Base-by-base conservation (phyloP, 2,113 vertebrate genomes). In the Malurus melanocephalus region DNA sequence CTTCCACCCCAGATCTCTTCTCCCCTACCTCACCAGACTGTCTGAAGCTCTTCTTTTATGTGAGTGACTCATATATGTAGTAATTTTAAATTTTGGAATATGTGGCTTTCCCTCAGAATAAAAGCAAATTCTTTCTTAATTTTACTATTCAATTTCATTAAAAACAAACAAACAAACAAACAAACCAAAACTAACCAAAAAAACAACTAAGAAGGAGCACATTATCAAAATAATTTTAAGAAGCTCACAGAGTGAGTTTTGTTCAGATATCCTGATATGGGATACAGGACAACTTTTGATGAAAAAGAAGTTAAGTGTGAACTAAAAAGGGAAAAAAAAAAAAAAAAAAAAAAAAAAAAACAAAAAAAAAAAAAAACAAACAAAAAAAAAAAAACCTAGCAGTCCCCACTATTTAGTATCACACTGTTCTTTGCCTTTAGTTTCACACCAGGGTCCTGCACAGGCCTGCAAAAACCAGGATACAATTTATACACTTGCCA, bases 1-100 rank as follows among this genome's bases (percentile, higher is more conserved):
- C 6, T 23, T 45, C 8, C 2, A 3, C 2, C 2, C 5, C 12
- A 52, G 2, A 2, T 4, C 5, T 13, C 5, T 24, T 40, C 7
- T 33, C 57, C 22, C 30, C 21, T 59, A 53, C 21, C 46, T 76
- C 24, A 81, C 5, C 38, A 10, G 11, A 51, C 17, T 51, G 3
- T 48, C 45, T 67, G 51, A 64, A 60, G 42, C 2, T 61, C 27
- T 49, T 62, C 19, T 74, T 65, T 32, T 45, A 15, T 21, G 20
- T 33, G 22, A 83, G 30, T 51, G 32, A 6, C 12, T 85, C 16
- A 24, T n/a, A 9, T 18, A 40, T 11, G 1, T 56, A 11, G 10
- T 33, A 45, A 42, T 10, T 10, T 71, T 55, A 28, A 1, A 18
- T 65, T 79, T 51, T 35, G 17, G 10, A 73, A 52, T 48, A 13